These are phyloP conservation scores for Elmis aenea DNA, from an alignment of 2,888 invertebrate genomes.

Conservation along the genomic window DNA sequence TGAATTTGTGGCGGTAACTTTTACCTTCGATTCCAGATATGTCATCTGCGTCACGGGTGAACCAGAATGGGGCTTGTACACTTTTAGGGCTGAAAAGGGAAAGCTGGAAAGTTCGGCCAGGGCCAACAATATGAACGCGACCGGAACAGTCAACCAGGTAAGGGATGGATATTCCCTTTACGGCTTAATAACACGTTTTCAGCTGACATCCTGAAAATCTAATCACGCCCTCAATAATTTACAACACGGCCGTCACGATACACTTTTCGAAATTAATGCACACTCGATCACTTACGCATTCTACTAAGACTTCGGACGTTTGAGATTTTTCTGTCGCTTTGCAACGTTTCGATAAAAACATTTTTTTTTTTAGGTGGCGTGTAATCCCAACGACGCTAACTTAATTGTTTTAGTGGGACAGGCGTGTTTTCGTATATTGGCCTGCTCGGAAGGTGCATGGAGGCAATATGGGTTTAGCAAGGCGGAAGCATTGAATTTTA, in stretches of 20 bases:
- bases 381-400: conserved; percentile 74
- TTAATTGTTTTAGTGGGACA: conserved; percentile 62
- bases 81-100: conserved; percentile 78
- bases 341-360: not conserved
- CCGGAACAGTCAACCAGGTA: conserved; percentile 60
- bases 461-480: conserved; percentile 81
- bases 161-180: too few species aligned
- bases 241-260: too few species aligned
- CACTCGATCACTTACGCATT: too few species aligned
- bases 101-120: conserved; percentile 72
- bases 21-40: conserved; percentile 78
- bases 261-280: too few species aligned
- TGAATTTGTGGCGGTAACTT: conserved; percentile 68
- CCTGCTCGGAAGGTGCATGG: conserved; percentile 72
- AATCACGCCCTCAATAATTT: too few species aligned
- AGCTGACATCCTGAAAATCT: too few species aligned
- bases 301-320: too few species aligned
- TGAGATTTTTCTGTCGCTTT: not conserved
- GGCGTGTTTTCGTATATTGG: conserved; percentile 68
- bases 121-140: conserved; percentile 65
- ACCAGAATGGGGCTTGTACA: conserved; percentile 77
- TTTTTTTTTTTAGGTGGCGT: conserved; percentile 55
- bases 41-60: conserved; percentile 75
- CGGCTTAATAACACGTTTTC: too few species aligned
- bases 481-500: conserved; percentile 68